A percentile compares a stretch with the other conserved stretches of the same genome.
Evolutionary conservation across 1,140 invertebrate species (phyloP).

Genomic region (Cardiocondyla obscurior): DNA sequence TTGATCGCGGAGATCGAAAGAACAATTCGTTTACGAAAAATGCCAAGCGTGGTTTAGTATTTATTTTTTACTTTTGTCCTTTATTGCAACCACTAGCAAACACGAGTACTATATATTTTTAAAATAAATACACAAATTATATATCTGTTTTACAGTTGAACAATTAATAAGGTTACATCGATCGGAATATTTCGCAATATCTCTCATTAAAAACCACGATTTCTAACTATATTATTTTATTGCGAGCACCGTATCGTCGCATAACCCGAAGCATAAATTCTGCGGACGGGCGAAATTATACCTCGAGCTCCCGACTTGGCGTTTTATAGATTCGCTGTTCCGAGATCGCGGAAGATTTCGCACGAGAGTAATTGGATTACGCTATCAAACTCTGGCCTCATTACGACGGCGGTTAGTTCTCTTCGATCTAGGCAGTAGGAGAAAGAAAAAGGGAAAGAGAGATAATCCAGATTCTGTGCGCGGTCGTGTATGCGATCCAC

Average conservation of each 20-base stretch:
- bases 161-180: neutral
- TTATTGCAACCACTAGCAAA: neutral
- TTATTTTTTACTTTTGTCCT: neutral
- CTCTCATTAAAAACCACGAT: slow-evolving; percentile 15
- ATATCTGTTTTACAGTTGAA: neutral
- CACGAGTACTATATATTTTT: slow-evolving; percentile 7
- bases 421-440: slow-evolving; percentile 56
- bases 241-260: neutral
- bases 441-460: neutral
- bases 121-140: neutral
- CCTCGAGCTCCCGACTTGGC: neutral
- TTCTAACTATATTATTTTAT: neutral
- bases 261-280: slow-evolving; percentile 5
- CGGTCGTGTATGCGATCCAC: slow-evolving; percentile 57
- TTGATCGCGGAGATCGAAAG: slow-evolving; percentile 50
- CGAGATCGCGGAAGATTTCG: slow-evolving; percentile 10
- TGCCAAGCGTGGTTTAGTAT: slow-evolving; percentile 32
- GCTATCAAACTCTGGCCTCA: slow-evolving; percentile 39
- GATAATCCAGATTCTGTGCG: slow-evolving; percentile 71
- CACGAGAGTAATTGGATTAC: slow-evolving; percentile 26
- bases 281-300: neutral
- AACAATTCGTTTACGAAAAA: slow-evolving; percentile 55
- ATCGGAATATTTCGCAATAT: neutral
- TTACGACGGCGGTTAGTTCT: slow-evolving; percentile 39
- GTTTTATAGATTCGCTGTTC: slow-evolving; percentile 15